phyloP scores from a whole-genome alignment of 2,888 invertebrate genomes.

The Lasioglossum marginatum region DNA sequence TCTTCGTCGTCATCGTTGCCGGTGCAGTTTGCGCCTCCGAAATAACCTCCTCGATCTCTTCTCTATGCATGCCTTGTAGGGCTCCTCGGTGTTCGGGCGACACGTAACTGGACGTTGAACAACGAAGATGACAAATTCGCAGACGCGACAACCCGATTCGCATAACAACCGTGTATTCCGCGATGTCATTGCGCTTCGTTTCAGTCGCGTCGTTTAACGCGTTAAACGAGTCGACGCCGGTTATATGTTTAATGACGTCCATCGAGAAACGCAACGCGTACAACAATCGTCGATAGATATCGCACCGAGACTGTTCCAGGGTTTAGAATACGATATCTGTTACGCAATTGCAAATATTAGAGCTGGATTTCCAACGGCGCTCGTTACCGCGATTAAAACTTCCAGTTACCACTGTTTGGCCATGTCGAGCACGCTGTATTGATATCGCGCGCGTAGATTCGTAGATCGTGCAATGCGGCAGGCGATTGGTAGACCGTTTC shows the following conservation, averaged over 20 bases:
- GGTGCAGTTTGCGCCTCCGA: slow-evolving; percentile 23
- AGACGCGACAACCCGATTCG: neutral
- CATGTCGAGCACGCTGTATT: neutral
- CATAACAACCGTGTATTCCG: too few relatives aligned
- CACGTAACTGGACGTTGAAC: neutral
- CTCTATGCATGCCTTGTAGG: neutral
- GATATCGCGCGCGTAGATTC: neutral
- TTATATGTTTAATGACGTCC: neutral
- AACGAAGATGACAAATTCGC: neutral
- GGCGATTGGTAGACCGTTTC: neutral
- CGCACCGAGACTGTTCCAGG: slow-evolving; percentile 8
- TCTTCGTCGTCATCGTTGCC: slow-evolving; percentile 44
- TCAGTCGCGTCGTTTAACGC: neutral
- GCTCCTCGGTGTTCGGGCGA: neutral
- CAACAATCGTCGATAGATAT: neutral
- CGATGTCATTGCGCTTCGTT: too few relatives aligned
- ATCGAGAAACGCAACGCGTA: neutral
- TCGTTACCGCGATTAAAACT: neutral
- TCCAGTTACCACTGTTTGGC: neutral
- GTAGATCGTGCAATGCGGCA: too few relatives aligned
- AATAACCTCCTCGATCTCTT: slow-evolving; percentile 37
- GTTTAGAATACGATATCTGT: slow-evolving; percentile 20
- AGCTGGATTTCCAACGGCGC: neutral
- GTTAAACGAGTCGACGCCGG: neutral
- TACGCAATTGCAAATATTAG: neutral